These are phyloP conservation scores for Gymnothorax javanicus DNA, from an alignment of 2,797 vertebrate species.

Conservation along the genomic window DNA sequence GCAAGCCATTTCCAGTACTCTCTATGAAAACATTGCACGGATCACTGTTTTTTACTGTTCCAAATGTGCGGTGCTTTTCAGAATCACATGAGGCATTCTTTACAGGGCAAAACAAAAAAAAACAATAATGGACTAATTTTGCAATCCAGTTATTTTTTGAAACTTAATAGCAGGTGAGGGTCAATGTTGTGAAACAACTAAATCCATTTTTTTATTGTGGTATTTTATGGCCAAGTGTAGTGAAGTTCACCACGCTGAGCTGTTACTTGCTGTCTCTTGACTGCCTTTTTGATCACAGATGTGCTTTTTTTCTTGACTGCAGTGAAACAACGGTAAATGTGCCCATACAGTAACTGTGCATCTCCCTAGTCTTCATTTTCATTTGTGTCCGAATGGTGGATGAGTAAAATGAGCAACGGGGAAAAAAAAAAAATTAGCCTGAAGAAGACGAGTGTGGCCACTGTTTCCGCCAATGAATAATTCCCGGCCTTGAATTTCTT, in stretches of 20 bases:
- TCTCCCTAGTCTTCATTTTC: background rate
- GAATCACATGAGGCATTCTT: background rate
- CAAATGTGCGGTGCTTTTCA: background rate
- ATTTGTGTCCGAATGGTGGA: background rate
- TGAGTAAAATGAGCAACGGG: background rate
- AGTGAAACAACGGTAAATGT: background rate
- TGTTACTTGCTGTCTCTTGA: background rate
- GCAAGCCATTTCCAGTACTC: conserved; percentile 1
- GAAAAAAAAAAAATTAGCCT: background rate
- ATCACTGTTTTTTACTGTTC: conserved; percentile 1
- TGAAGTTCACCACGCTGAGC: background rate
- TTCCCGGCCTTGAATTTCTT: conserved; percentile 35
- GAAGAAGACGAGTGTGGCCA: conserved; percentile 23
- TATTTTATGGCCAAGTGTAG: background rate
- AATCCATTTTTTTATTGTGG: background rate
- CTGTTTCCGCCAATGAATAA: conserved; percentile 30
- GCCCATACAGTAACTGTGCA: background rate
- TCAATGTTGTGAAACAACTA: background rate
- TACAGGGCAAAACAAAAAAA: background rate
- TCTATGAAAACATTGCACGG: background rate
- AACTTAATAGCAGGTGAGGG: background rate
- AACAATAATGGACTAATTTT: background rate
- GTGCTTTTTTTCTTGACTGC: background rate
- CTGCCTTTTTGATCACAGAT: background rate
- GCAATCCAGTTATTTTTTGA: conserved; percentile 6